Evolutionary conservation across 92 coral and sea anemone species (phyloP), one percentile per base, ranked within the genome.

Genomic region (Epizoanthus stellaris): DNA sequence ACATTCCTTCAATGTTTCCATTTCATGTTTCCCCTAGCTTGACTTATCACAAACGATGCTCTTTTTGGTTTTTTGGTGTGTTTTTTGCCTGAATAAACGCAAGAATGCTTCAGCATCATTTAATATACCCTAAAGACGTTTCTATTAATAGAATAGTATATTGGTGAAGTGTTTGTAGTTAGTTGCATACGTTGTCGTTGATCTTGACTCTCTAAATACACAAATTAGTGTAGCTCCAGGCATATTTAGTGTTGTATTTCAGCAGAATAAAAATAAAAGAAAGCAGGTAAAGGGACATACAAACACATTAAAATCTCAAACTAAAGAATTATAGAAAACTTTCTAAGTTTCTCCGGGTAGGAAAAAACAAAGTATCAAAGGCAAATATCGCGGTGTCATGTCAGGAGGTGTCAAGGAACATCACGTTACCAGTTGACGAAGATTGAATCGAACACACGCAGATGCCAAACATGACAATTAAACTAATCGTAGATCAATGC

Each of bases 381-480:
- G 25, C 69, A 20, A 72, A 79, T 45, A 64, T 63, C 71, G 13
- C 56, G 2, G 56, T 52, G 56, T 52, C 56, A 52, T 76, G 82
- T 38, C 82, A 79, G 72, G 73, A 79, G 13, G 57, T 30, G 77
- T 43, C 72, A 42, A 43, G 14, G 49, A 59, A 59, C 81, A 59
- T n/a, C 58, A 42, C 43, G 17, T 40, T 30, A 30, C 36, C 1
- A 30, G 36, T 30, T 30, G 36, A 30, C 42, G 64, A 61, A 57
- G 82, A 62, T 61, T 20, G 58, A 52, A 5, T 49, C 54, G 58
- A 79, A 62, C 42, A 23, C 83, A 62, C 70, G 36, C 60, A 63
- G 70, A n/a, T 52, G 56, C 10, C 47, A 60, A 14, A 40, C 36
- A 8, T 15, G 62, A 58, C 62, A 21, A 61, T 38, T 60, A 8